A percentile compares a stretch with the other conserved stretches of the same genome.
phyloP scores from a whole-genome alignment of 1,140 invertebrate genomes.

The Yoshiicerus persimilis region DNA sequence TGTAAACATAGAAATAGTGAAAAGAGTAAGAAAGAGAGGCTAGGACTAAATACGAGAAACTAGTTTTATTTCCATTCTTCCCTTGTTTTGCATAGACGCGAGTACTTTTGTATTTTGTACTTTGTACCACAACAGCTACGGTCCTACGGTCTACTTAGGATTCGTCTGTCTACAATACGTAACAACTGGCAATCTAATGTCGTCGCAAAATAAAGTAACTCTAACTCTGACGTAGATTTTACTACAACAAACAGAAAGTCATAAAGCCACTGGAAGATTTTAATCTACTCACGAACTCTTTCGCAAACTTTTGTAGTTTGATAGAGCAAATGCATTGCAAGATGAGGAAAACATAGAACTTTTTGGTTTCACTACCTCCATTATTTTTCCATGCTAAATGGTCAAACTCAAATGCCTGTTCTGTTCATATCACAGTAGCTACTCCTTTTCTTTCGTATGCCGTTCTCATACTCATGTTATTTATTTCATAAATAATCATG shows the following conservation, averaged over 20 bases:
- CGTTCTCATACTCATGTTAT: neutral
- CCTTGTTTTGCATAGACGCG: neutral
- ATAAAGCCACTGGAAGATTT: neutral
- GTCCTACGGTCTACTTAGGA: neutral
- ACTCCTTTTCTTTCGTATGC: neutral
- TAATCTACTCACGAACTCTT: constrained; percentile 19
- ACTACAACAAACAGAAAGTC: constrained; percentile 1
- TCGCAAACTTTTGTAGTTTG: neutral
- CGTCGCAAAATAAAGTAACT: neutral
- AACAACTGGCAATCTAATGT: neutral
- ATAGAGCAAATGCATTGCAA: neutral
- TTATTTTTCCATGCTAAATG: neutral
- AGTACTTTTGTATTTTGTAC: neutral
- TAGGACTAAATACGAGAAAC: neutral
- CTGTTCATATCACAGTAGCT: too few species aligned
- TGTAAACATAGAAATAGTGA: neutral
- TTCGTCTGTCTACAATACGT: neutral
- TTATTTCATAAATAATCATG: neutral
- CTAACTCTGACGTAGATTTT: constrained; percentile 6
- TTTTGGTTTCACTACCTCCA: neutral
- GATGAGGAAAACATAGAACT: neutral
- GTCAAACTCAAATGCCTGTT: neutral
- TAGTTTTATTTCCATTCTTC: neutral
- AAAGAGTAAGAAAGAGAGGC: neutral
- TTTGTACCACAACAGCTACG: neutral